Base-by-base conservation (phyloP, 2,888 invertebrate species). In the Auanema sp. region DNA sequence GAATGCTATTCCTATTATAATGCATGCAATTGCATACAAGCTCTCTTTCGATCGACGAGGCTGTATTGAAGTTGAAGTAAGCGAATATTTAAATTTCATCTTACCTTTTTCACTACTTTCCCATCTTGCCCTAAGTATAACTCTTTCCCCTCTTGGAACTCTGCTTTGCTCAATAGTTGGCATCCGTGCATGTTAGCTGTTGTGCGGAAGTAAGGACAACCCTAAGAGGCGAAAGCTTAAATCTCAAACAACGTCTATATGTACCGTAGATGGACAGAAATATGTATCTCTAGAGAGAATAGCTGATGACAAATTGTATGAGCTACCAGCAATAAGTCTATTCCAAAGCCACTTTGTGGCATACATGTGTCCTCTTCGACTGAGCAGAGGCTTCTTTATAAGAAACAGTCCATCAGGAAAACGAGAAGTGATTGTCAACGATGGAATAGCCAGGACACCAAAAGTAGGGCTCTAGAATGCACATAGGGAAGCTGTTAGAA, bases 311-410 rank as follows among this genome's bases (percentile, higher is more conserved):
- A 81, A 64, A 63, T 81, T 81, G 71, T 81, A 81, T 23, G 67
- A 66, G 50, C 77, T 75, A 6, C 81, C 81, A n/a, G 77, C 77
- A 49, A 81, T 76, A 50, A 81, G 66, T 14, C 81, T 71, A 69
- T 81, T 81, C 81, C 81, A 81, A 40, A 81, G 60, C 73, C 73
- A 76, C 68, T 81, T 81, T 8, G 81, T 76, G 14, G 81, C 81
- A 58, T 82, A 81, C 52, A 75, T 79, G 63, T 81, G 81, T 8
- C 80, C 74, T 66, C 72, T 65, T 52, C 79, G 49, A 64, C 78
- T 80, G 18, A 80, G 60, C 14, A 80, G 59, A 1, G 78, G 77
- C 24, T 57, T 47, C 41, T 76, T 69, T 2, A 66, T 56, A 23
- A 79, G 77, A 67, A 81, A 81, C 18, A 81, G 69, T 2, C 74